Base-by-base conservation (phyloP, 2,113 vertebrate genomes). In the Zosterops hypoxanthus region DNA sequence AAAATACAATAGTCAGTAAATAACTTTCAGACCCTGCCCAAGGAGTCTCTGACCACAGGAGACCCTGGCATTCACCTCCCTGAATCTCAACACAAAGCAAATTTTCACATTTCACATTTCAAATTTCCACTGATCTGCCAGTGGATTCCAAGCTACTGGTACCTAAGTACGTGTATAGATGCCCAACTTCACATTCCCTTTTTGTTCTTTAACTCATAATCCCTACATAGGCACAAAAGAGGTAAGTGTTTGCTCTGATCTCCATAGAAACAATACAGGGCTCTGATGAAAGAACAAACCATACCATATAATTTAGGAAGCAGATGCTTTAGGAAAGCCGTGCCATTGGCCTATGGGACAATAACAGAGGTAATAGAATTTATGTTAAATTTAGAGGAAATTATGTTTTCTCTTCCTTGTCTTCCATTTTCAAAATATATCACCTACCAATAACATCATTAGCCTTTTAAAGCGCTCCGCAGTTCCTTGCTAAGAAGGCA, bases 311-410 rank as follows among this genome's bases (percentile, higher is more conserved):
- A 85, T 76, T 75, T 78, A 91, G 87, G 93, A 88, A 97, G 80
- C 71, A 90, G 92, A 91, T 36, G 31, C 82, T 88, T 86, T 56
- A 83, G 47, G 69, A 94, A 88, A 95, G 70, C 61, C 41, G 29
- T 81, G 60, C 71, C 70, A 81, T 47, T 92, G 78, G 93, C 46
- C 76, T 93, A 59, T 44, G 77, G 82, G 71, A 92, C 71, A 92
- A 76, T 73, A 91, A 90, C 21, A 84, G 63, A 88, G 33, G 53
- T 90, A 95, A 95, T 83, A 66, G 86, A 92, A 95, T 91, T 82
- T 63, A 90, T 61, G 68, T 59, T 96, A 93, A 95, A 92, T 81
- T 94, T 57, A 94, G 86, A 94, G 68, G 85, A 95, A 96, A 63
- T 92, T 42, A 31, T 91, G 65, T 94, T 96, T 97, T 96, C 65